A percentile compares a stretch with the other conserved stretches of the same genome.
Evolutionary conservation across 2,797 vertebrate genomes (phyloP).

Genomic region (Characodon lateralis): DNA sequence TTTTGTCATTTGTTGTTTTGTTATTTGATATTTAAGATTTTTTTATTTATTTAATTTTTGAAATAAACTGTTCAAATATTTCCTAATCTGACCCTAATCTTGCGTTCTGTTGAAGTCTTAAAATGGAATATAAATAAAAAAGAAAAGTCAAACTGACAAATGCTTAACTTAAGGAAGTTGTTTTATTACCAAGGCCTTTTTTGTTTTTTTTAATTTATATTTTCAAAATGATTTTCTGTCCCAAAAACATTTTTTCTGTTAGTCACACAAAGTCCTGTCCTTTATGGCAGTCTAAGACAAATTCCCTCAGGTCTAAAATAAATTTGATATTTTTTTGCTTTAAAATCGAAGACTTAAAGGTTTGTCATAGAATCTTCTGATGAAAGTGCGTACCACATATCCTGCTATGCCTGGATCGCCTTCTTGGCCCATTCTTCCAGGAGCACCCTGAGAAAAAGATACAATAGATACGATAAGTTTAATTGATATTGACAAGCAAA

Average conservation of each 20-base stretch:
- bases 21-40: not conserved
- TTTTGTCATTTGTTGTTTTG: not conserved
- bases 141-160: not conserved
- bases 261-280: not conserved
- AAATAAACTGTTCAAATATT: not conserved
- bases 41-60: not conserved
- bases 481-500: conserved; percentile 13
- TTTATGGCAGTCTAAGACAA: not conserved
- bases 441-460: conserved; percentile 82
- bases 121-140: not conserved
- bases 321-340: not conserved
- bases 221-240: not conserved
- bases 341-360: not conserved
- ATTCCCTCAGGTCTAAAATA: not conserved
- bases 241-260: not conserved
- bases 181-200: not conserved
- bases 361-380: conserved; percentile 5
- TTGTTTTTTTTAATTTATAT: not conserved
- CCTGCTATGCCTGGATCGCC: conserved; percentile 89
- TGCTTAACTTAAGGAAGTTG: not conserved
- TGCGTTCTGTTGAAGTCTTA: not conserved
- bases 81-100: not conserved
- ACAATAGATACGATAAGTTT: conserved; percentile 21
- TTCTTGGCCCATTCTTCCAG: conserved; percentile 89
- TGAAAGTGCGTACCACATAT: conserved; percentile 82